phyloP scores from a whole-genome alignment of 2,888 invertebrate species.

The Sisyra terminalis region DNA sequence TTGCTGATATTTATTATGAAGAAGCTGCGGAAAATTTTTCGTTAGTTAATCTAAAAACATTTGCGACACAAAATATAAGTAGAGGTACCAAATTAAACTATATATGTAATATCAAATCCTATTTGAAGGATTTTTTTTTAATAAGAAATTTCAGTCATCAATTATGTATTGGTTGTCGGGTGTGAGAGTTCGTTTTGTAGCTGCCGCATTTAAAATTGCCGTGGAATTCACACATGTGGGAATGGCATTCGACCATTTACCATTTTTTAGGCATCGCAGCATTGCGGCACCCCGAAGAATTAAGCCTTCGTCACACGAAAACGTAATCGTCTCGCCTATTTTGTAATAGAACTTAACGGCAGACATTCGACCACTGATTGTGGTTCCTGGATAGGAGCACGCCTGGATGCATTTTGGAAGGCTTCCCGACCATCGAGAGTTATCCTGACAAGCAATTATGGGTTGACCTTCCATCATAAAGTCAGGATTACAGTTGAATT shows the following conservation, averaged over 20 bases:
- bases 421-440: constrained; percentile 69
- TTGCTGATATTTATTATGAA: too few relatives aligned
- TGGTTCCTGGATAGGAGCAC: constrained; percentile 75
- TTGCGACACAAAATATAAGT: too few relatives aligned
- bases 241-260: constrained; percentile 76
- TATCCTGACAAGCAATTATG: constrained; percentile 79
- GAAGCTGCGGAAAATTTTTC: too few relatives aligned
- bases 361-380: constrained; percentile 72
- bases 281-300: constrained; percentile 59
- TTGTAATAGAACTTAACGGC: constrained; percentile 78
- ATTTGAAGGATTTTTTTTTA: too few relatives aligned
- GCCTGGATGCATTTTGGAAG: constrained; percentile 75
- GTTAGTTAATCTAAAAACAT: too few relatives aligned
- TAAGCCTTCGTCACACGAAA: constrained; percentile 65
- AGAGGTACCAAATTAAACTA: too few relatives aligned
- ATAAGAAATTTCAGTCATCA: too few relatives aligned
- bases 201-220: neutral
- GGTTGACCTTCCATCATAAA: constrained; percentile 82
- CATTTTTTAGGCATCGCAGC: constrained; percentile 62
- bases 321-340: constrained; percentile 70
- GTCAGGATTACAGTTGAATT: constrained; percentile 75
- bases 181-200: neutral
- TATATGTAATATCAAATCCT: too few relatives aligned
- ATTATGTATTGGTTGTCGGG: too few relatives aligned
- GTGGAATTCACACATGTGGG: constrained; percentile 42